Base-by-base conservation (phyloP, 2,888 invertebrate species). In the Coleophora deauratella region DNA sequence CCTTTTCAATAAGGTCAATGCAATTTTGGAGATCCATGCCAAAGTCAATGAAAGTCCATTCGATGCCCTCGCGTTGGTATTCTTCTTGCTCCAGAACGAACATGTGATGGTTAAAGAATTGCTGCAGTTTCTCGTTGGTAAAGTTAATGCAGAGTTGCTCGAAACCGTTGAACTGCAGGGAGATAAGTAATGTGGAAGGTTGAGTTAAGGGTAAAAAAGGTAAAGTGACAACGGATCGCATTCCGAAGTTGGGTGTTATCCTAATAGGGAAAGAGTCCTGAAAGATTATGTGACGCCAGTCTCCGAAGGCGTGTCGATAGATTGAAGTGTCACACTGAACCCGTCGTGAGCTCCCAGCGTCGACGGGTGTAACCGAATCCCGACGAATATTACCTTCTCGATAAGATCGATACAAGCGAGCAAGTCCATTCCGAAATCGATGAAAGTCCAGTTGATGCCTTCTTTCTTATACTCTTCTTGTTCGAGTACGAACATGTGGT, bases 91-190 rank as follows among this genome's bases (percentile, higher is more conserved):
- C 97, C 73, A 97, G 90, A 59, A 97, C 96, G 87, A 97, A 97
- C 97, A 97, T 97, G 90, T 97, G 94, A 81, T 97, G 97, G 88
- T 97, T 97, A 93, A 97, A 97, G 91, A 97, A 97, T 87, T 97
- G 97, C 88, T 98, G 97, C 66, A 97, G 91, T 87, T 96, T 95
- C 89, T 97, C 97, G 86, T 97, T 97, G 84, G 97, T 97, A 90
- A 97, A 97, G 91, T 97, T 97, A 91, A 97, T 97, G 90, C 97
- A 97, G 79, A 97, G 90, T 90, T 97, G 97, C 88, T 97, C 97
- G 90, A 97, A 97, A 86, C 96, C 95, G 90, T 97, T 97, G 90
- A 80, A 93, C 93, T 94, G 89, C 84, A 84, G 87, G 85, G 80
- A 75, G 61, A 77, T 71, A 65, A 66, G 62, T 75, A 72, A 74